Base-by-base conservation (phyloP, 2,888 invertebrate genomes). In the Nemoura dubitans region DNA sequence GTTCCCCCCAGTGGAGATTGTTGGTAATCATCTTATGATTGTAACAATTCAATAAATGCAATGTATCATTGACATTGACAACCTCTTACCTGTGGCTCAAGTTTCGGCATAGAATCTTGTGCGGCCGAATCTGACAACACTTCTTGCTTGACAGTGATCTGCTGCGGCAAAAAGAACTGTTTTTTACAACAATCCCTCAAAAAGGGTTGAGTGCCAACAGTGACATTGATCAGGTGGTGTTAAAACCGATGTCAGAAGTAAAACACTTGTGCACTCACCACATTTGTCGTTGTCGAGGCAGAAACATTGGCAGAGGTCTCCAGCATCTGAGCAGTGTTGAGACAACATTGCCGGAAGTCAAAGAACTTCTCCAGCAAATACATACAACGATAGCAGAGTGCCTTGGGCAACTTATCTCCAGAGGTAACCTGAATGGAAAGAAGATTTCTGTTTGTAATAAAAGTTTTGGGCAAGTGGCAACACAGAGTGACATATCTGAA, bases 331-430 rank as follows among this genome's bases (percentile, higher is more conserved):
- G 91, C 90, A 27, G 92, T 92, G 89, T 92, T 91, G 30, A 92
- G 90, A 89, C 92, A 92, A 43, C 91, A 92, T 0, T 91, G 92
- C 78, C 93, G 92, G 89, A 92, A 93, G 78, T 91, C 91, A 89
- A 92, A 93, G 78, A 92, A 92, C 0, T 92, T 92, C 89, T 93
- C 92, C 89, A 93, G 92, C 90, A 92, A 92, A 0, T 91, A 91
- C 43, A 91, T 90, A 86, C 93, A 93, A 86, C 92, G 91, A 81
- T 92, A 92, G 88, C 93, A 93, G 86, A 93, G 92, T 59, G 92
- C 92, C 86, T 92, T 92, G 0, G 93, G 93, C n/a, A 93, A 90
- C 42, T 90, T 90, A 86, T 93, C 93, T 78, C 91, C 91, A 88
- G 92, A 92, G 25, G 90, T 90, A 81, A 92, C 91, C 92, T 92